phyloP scores from a whole-genome alignment of 2,888 invertebrate species.

The Protophormia terraenovae region DNA sequence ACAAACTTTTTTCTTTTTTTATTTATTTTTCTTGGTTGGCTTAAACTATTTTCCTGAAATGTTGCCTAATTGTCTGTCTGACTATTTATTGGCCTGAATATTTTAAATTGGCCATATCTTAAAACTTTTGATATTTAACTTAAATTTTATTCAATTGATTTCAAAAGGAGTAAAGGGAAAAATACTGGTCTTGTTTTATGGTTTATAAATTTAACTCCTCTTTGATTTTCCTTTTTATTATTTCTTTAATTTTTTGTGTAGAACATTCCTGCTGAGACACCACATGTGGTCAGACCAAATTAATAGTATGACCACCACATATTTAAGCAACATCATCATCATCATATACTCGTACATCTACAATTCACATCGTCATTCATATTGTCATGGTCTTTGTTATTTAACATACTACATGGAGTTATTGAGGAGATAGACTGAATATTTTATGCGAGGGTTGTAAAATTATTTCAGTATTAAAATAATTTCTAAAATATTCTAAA shows the following conservation, averaged over 20 bases:
- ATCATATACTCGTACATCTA: background rate
- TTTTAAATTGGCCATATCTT: conserved; percentile 18
- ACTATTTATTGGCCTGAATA: background rate
- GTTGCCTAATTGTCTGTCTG: background rate
- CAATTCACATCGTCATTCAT: conserved; percentile 29
- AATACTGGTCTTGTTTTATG: background rate
- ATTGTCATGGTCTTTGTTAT: conserved; percentile 32
- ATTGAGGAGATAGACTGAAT: conserved; percentile 1
- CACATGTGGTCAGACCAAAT: conserved; percentile 69
- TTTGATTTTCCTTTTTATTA: background rate
- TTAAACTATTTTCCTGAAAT: background rate
- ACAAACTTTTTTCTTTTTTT: background rate
- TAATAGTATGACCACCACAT: conserved; percentile 62
- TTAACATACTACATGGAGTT: conserved; percentile 16
- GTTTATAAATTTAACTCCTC: background rate
- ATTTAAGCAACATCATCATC: conserved; percentile 50
- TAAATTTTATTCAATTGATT: background rate
- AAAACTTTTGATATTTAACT: conserved; percentile 12
- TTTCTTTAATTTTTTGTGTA: background rate
- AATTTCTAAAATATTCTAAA: background rate
- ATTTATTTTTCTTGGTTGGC: background rate
- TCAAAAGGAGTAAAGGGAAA: background rate
- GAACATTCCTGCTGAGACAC: conserved; percentile 49
- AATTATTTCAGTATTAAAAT: background rate
- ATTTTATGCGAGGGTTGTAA: background rate